Percentiles rank a stretch among this genome's conserved stretches.
phyloP scores from a whole-genome alignment of 2,888 invertebrate species.

The Aporophyla lueneburgensis region DNA sequence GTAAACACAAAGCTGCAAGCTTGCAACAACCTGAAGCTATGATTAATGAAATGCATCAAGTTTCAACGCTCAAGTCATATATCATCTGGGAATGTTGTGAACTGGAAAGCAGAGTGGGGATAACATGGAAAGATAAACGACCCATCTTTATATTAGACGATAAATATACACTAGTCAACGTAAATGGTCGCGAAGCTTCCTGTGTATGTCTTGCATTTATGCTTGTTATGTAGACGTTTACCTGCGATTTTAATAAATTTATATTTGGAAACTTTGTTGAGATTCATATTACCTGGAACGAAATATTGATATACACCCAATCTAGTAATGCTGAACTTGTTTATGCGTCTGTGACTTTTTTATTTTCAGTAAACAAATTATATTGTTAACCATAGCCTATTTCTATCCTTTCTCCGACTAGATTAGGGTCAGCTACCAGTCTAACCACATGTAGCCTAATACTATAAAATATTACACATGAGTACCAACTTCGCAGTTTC shows the following conservation, averaged over 20 bases:
- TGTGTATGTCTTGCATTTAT: neutral
- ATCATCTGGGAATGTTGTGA: slow-evolving; percentile 36
- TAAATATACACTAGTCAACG: slow-evolving; percentile 16
- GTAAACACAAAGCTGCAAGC: slow-evolving; percentile 42
- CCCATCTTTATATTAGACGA: slow-evolving; percentile 23
- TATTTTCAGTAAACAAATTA: no score
- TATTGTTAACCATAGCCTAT: no score
- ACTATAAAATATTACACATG: no score
- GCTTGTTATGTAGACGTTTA: neutral
- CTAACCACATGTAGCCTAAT: no score
- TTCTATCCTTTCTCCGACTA: no score
- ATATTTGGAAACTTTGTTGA: neutral
- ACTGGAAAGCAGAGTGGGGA: slow-evolving; percentile 20
- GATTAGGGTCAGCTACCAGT: no score
- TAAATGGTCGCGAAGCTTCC: neutral
- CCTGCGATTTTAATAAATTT: neutral
- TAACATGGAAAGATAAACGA: slow-evolving; percentile 49
- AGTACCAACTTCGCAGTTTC: neutral
- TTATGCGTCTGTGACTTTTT: no score
- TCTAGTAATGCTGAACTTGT: neutral
- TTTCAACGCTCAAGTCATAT: slow-evolving; percentile 31
- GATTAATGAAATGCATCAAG: slow-evolving; percentile 60
- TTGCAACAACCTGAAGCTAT: slow-evolving; percentile 52
- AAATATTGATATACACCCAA: no score
- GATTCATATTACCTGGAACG: neutral